phyloP scores from a whole-genome alignment of 2,113 vertebrate species.

The Sander lucioperca region DNA sequence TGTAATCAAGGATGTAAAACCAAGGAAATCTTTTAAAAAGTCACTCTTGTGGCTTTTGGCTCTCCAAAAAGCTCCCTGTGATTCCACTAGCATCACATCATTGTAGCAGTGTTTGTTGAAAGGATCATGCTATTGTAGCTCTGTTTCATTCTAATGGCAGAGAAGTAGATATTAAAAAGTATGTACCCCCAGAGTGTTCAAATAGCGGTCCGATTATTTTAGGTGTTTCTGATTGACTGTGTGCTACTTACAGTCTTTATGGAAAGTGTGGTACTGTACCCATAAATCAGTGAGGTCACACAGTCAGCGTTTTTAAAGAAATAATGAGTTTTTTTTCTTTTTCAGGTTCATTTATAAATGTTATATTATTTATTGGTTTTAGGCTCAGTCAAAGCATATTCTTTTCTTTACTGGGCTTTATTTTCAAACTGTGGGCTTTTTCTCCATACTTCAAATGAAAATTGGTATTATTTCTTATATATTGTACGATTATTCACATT shows the following conservation, averaged over 20 bases:
- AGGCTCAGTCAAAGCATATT: neutral
- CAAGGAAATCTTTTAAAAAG: conserved; percentile 48
- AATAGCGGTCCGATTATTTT: neutral
- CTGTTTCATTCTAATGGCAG: neutral
- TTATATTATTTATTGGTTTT: neutral
- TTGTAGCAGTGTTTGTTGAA: conserved; percentile 33
- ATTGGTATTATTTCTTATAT: conserved; percentile 7
- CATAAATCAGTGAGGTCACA: conserved; percentile 1
- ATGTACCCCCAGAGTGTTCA: neutral
- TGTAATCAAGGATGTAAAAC: conserved; percentile 66
- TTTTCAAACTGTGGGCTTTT: neutral
- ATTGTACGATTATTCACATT: neutral
- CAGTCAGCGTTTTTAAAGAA: neutral
- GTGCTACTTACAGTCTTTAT: neutral
- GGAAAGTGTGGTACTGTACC: neutral
- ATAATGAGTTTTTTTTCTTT: neutral
- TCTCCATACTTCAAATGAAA: conserved; percentile 1
- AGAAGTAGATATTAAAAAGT: conserved; percentile 11
- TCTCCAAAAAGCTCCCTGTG: conserved; percentile 12
- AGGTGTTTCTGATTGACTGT: neutral
- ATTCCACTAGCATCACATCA: conserved; percentile 34
- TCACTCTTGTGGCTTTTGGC: conserved; percentile 64
- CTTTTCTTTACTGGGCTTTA: neutral
- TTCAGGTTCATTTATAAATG: conserved; percentile 20
- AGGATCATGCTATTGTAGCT: conserved; percentile 1